These are phyloP conservation scores for Pitangus sulphuratus DNA, from an alignment of 2,797 vertebrate species.

Conservation along the genomic window DNA sequence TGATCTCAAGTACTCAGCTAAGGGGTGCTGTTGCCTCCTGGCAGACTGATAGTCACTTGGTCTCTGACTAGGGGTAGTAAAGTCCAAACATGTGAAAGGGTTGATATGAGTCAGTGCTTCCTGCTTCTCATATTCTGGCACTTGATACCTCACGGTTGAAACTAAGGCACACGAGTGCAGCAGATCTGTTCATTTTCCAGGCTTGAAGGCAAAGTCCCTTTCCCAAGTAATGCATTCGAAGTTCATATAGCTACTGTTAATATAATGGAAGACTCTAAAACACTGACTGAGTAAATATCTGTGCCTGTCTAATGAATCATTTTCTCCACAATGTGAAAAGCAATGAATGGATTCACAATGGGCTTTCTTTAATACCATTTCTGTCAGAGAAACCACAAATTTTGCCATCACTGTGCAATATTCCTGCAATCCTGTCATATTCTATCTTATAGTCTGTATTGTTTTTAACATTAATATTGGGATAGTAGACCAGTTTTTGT, in stretches of 20 bases:
- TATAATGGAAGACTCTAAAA: background rate
- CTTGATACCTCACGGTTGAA: background rate
- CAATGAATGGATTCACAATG: background rate
- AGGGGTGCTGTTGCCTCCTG: background rate
- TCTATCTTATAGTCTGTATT: background rate
- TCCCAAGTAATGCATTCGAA: background rate
- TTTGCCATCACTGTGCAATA: background rate
- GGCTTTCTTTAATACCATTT: slow-evolving; percentile 17
- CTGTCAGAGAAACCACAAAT: slow-evolving; percentile 10
- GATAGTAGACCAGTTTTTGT: background rate
- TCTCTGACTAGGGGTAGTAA: background rate
- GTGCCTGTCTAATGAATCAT: background rate
- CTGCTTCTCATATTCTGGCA: background rate
- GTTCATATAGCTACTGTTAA: background rate
- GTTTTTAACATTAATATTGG: slow-evolving; percentile 2
- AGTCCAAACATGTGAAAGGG: background rate
- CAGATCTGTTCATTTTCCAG: background rate
- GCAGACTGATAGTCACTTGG: background rate
- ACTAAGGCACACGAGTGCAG: background rate
- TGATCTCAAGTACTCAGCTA: background rate
- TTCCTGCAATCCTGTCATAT: background rate
- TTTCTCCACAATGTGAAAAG: slow-evolving; percentile 5
- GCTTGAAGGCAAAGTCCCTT: background rate
- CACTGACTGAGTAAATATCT: background rate
- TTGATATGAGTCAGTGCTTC: background rate